Percentiles rank a stretch among this genome's conserved stretches.
Evolutionary conservation across 2,888 invertebrate species (phyloP).

Genomic region (Agrochola lota): DNA sequence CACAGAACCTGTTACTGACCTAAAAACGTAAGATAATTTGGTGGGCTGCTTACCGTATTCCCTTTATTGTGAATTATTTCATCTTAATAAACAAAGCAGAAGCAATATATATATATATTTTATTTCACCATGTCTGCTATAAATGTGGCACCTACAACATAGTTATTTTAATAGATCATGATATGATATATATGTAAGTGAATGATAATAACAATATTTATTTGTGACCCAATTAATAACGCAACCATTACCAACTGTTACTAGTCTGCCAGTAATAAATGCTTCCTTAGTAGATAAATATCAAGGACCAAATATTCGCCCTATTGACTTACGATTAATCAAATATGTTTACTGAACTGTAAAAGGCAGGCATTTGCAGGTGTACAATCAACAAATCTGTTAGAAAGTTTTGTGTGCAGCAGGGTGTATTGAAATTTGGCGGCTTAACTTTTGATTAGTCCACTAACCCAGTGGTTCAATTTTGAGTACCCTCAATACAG

Average conservation of each 20-base stretch:
- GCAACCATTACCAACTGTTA: background rate
- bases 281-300: slow-evolving; percentile 8
- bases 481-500: background rate
- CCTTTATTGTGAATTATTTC: too few relatives aligned
- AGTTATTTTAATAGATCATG: too few relatives aligned
- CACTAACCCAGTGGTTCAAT: background rate
- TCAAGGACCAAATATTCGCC: slow-evolving; percentile 9
- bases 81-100: too few relatives aligned
- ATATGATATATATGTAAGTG: background rate
- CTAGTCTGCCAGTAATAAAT: background rate
- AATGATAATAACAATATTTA: background rate
- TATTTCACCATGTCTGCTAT: too few relatives aligned
- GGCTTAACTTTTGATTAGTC: background rate
- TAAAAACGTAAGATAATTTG: too few relatives aligned
- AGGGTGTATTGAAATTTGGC: background rate
- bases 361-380: background rate
- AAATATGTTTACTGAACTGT: background rate
- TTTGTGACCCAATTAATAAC: background rate
- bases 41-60: too few relatives aligned
- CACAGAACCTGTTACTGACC: too few relatives aligned
- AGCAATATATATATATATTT: too few relatives aligned
- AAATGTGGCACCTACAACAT: too few relatives aligned
- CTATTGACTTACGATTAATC: slow-evolving; percentile 22
- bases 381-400: background rate
- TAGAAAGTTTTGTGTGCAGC: too few relatives aligned